These are phyloP conservation scores for Poecilia velifera DNA, from an alignment of 2,797 vertebrate genomes.

Conservation along the genomic window DNA sequence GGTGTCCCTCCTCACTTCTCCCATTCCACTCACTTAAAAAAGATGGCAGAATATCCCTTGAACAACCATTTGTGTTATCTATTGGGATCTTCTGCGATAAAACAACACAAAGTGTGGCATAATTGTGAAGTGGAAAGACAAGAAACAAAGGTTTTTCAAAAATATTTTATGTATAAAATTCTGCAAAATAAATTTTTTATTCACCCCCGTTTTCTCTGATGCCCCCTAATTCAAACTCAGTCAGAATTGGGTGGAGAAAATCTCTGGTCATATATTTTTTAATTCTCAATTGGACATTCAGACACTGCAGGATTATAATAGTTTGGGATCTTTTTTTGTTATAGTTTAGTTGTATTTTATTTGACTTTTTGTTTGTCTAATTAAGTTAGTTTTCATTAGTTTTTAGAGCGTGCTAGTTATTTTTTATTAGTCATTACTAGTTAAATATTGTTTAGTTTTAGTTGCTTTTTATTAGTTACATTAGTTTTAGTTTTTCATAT, in stretches of 20 bases:
- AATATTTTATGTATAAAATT: not conserved
- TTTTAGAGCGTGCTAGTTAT: no score
- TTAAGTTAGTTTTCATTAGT: no score
- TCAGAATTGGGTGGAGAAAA: not conserved
- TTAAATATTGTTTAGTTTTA: no score
- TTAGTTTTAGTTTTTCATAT: no score
- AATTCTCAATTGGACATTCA: not conserved
- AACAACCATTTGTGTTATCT: not conserved
- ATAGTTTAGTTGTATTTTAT: no score
- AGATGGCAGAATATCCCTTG: not conserved
- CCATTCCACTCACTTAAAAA: not conserved
- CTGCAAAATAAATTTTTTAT: not conserved
- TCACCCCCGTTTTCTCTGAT: not conserved
- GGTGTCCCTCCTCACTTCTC: conserved; percentile 44
- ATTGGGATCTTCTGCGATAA: not conserved
- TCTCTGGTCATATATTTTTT: not conserved
- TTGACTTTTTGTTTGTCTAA: no score
- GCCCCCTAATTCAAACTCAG: not conserved
- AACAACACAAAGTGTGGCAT: not conserved
- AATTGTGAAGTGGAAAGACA: not conserved
- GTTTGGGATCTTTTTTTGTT: no score
- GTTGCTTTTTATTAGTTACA: no score
- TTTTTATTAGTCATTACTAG: no score
- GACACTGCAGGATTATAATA: no score
- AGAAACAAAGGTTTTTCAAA: not conserved